Base-by-base conservation (phyloP, 37 sponge, comb jelly and placozoan species). In the Petrosia ficiformis region DNA sequence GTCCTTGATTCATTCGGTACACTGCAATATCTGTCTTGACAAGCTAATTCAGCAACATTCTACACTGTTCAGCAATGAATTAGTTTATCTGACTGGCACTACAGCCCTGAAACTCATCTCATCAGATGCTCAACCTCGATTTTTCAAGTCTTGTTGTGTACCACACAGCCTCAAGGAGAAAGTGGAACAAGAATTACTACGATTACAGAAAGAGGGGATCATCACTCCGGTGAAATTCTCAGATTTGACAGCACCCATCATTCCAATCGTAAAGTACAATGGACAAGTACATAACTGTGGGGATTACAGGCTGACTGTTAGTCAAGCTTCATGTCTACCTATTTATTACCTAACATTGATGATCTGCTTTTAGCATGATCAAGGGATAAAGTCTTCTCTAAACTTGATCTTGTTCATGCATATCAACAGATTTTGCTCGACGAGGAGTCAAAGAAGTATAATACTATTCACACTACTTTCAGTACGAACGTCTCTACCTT, bases 41-140 rank as follows among this genome's bases (percentile, higher is more conserved):
- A 71, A 58, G 42, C 35, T 67, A n/a, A 56, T 67, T 26, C n/a
- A 78, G 56, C 25, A 44, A 37, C 76, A 83, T 66, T 70, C 34
- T 39, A 67, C 22, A 22, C 60, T 82, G 21, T 83, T 75, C 39
- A 67, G 61, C 14, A 59, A 65, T 25, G 85, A 78, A 25, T 52
- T 84, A 57, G 81, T 84, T 3, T 33, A 16, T 24, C 35, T 78
- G 25, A 70, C 58, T 38, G 72, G 79, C 8, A 60, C 35, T 25
- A 39, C 36, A 79, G 73, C 72, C 21, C 68, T 36, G 57, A 48
- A 76, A 35, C 42, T 76, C 44, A n/a, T n/a, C n/a, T n/a, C n/a
- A n/a, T n/a, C n/a, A n/a, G n/a, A n/a, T n/a, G n/a, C n/a, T n/a
- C n/a, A n/a, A n/a, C n/a, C n/a, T n/a, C n/a, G n/a, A n/a, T n/a